Base-by-base conservation (phyloP, 1,140 invertebrate species). In the Dendroctonus valens region DNA sequence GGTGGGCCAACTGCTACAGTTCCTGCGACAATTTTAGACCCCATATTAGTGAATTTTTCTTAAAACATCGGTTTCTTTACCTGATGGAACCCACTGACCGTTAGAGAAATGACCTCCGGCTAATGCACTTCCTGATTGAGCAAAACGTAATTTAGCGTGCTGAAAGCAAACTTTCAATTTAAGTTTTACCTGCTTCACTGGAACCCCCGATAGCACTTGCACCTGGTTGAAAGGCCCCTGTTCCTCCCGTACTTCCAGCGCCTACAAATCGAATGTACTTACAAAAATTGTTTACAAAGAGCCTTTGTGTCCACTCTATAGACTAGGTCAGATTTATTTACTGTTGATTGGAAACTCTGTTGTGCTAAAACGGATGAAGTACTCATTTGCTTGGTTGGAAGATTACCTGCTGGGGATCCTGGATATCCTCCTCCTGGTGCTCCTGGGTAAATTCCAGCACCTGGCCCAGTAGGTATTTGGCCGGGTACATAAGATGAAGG, bases 91-190 rank as follows among this genome's bases (percentile, higher is more conserved):
- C 53, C 53, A 55, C 11, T 55, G 8, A 3, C 38, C 50, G 11
- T 49, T 15, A 12, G 14, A 11, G 48, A 26, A 58, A 37, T 65
- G 63, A 12, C n/a, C 15, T 65, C 65, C 65, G 9, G 0, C 14
- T 37, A 60, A 52, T 9, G 37, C 52, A 61, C 8, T 11, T 9
- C 37, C 12, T 26, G 26, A 26, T 26, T 26, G 26, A 26, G 26
- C 26, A 26, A 26, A 26, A 26, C 26, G 26, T 26, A 26, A 26
- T 26, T 26, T 26, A 26, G 26, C 26, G 26, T 3, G 26, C 26
- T 26, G 26, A 2, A 26, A 26, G 26, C 26, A 26, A 26, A 26
- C 26, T 26, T 26, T 26, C 3, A 2, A 26, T 2, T 26, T 26
- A 2, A 26, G 26, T 26, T 26, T 3, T 26, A 26, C 26, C 26